Conservation (phyloP, 2,113 vertebrate species). For the Nothoprocta pentlandii region DNA sequence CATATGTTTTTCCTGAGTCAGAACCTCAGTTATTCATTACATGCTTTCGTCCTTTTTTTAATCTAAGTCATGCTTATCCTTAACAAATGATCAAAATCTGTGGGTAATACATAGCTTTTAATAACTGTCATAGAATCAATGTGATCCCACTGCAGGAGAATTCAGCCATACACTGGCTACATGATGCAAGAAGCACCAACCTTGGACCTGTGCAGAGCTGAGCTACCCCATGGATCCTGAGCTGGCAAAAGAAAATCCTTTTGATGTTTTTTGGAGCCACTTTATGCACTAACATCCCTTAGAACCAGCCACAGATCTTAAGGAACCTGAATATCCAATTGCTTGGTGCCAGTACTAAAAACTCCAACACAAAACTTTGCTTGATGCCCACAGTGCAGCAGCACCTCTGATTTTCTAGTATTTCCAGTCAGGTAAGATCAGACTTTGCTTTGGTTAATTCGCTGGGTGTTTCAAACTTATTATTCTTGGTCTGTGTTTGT, state of each 20-base stretch:
- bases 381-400: background rate
- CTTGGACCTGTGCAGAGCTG: background rate
- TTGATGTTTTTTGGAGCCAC: background rate
- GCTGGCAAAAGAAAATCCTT: background rate
- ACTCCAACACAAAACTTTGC: background rate
- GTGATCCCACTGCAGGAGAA: accelerated
- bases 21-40: background rate
- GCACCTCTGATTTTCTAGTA: background rate
- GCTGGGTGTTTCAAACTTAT: slow-evolving; percentile 48
- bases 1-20: background rate
- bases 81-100: background rate
- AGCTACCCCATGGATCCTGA: background rate
- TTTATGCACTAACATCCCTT: background rate
- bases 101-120: background rate
- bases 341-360: background rate
- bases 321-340: background rate
- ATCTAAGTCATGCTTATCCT: background rate
- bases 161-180: background rate
- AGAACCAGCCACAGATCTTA: accelerated
- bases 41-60: background rate
- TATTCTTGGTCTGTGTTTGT: slow-evolving; percentile 35
- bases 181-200: accelerated
- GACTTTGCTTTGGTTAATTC: slow-evolving; percentile 32
- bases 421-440: slow-evolving; percentile 24
- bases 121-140: background rate